phyloP scores from a whole-genome alignment of 2,113 vertebrate species.

The Rhizomys pruinosus region DNA sequence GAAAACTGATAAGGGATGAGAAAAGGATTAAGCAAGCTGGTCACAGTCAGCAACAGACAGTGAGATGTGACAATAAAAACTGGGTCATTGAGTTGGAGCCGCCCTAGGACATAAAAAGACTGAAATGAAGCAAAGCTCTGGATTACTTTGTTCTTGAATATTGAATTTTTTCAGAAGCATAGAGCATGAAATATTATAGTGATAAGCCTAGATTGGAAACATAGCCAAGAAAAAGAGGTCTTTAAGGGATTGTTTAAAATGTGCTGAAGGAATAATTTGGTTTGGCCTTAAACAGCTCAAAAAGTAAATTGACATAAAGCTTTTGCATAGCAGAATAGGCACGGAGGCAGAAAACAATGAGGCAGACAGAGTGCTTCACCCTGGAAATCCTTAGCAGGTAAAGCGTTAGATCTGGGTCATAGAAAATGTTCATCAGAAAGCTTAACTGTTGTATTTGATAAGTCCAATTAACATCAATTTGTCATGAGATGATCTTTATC shows the following conservation, averaged over 20 bases:
- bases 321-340: constrained; percentile 74
- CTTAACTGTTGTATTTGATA: constrained; percentile 31
- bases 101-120: constrained; percentile 83
- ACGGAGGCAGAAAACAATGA: constrained; percentile 49
- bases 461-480: constrained; percentile 34
- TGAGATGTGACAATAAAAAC: constrained; percentile 83
- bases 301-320: constrained; percentile 74
- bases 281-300: constrained; percentile 77
- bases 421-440: constrained; percentile 36
- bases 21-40: constrained; percentile 83
- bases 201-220: constrained; percentile 82
- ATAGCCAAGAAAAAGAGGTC: constrained; percentile 77
- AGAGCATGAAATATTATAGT: constrained; percentile 83
- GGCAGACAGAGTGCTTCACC: neutral
- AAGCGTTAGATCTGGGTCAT: constrained; percentile 53
- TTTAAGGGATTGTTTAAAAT: constrained; percentile 80
- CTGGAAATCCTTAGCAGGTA: constrained; percentile 1
- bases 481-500: constrained; percentile 2
- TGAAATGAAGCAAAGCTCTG: constrained; percentile 84
- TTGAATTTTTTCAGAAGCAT: constrained; percentile 81
- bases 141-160: constrained; percentile 85
- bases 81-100: constrained; percentile 82
- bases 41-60: constrained; percentile 73
- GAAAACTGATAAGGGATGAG: constrained; percentile 78
- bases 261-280: constrained; percentile 76